Evolutionary conservation across 2,888 invertebrate genomes (phyloP).

Genomic region (Fabriciana adippe): DNA sequence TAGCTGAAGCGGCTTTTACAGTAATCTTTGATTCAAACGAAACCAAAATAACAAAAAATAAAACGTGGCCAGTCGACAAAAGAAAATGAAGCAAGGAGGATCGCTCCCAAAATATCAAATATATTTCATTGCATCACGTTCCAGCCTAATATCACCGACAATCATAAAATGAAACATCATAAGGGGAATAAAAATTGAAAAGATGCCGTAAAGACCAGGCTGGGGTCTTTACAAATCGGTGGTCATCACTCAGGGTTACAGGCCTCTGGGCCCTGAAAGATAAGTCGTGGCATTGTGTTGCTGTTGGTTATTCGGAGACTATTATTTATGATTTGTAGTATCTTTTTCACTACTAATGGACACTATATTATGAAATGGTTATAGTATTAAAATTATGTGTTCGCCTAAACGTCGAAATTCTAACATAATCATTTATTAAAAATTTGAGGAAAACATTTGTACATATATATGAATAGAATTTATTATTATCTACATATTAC

Average conservation of each 20-base stretch:
- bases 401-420: no score
- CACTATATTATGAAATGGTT: no score
- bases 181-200: slow-evolving; percentile 78
- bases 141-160: slow-evolving; percentile 66
- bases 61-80: slow-evolving; percentile 29
- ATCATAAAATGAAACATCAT: slow-evolving; percentile 80
- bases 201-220: slow-evolving; percentile 70
- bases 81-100: slow-evolving; percentile 35
- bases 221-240: slow-evolving; percentile 76
- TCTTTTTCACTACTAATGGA: slow-evolving; percentile 1
- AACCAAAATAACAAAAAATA: slow-evolving; percentile 20
- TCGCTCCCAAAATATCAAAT: slow-evolving; percentile 44
- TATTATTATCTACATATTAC: no score
- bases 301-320: slow-evolving; percentile 61
- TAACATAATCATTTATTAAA: no score
- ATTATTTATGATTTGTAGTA: slow-evolving; percentile 59
- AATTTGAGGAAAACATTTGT: no score
- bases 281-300: slow-evolving; percentile 75
- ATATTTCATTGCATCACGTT: slow-evolving; percentile 64
- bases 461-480: no score
- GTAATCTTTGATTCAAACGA: slow-evolving; percentile 15
- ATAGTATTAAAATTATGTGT: no score
- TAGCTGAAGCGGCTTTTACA: background rate
- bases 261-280: slow-evolving; percentile 62
- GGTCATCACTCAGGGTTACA: slow-evolving; percentile 78